Evolutionary conservation across 2,888 invertebrate genomes (phyloP).

Genomic region (Osmoderma eremita): DNA sequence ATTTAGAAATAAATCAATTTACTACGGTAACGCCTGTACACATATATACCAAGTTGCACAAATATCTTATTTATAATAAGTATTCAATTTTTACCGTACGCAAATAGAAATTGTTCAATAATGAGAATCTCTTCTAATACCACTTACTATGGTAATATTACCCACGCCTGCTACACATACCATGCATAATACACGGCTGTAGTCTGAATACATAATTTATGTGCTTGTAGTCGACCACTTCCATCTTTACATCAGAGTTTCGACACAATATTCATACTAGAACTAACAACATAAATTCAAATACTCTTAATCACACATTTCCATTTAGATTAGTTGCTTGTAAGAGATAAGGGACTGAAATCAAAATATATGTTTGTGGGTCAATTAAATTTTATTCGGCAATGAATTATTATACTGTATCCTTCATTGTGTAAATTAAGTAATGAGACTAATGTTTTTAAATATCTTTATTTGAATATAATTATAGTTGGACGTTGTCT

Average conservation of each 20-base stretch:
- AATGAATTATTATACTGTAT: too few species aligned
- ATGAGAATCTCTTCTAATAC: slow-evolving; percentile 15
- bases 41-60: neutral
- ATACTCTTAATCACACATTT: too few species aligned
- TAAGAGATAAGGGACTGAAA: too few species aligned
- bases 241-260: slow-evolving; percentile 15
- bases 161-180: slow-evolving; percentile 41
- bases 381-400: too few species aligned
- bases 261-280: too few species aligned
- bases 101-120: slow-evolving; percentile 17
- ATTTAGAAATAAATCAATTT: slow-evolving; percentile 38
- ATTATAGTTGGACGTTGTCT: too few species aligned
- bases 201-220: slow-evolving; percentile 45
- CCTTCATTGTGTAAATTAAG: too few species aligned
- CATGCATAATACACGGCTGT: slow-evolving; percentile 43
- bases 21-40: slow-evolving; percentile 9
- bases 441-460: too few species aligned
- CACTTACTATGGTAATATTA: slow-evolving; percentile 43
- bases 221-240: neutral
- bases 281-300: too few species aligned
- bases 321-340: too few species aligned
- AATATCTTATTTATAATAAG: slow-evolving; percentile 1
- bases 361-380: too few species aligned
- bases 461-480: too few species aligned
- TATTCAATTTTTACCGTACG: slow-evolving; percentile 14